Evolutionary conservation across 2,888 invertebrate genomes (phyloP).

Genomic region (Phymatocera aterrima): DNA sequence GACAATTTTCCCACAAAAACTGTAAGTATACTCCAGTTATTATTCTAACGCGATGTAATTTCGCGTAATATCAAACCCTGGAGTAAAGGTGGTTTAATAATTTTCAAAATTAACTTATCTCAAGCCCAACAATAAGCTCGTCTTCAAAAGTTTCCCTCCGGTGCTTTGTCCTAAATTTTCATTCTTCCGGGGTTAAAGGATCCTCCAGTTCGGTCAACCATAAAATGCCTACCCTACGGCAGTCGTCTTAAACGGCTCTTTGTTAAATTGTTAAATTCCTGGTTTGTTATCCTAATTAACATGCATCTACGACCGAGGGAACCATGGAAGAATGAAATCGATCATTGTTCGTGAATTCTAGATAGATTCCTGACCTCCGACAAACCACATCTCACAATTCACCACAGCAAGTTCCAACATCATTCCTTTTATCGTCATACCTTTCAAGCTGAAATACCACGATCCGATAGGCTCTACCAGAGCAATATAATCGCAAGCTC

Average conservation of each 20-base stretch:
- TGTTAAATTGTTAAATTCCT: neutral
- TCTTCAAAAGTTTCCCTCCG: neutral
- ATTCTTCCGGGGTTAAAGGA: constrained; percentile 11
- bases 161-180: constrained; percentile 14
- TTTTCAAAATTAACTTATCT: constrained; percentile 8
- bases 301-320: neutral
- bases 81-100: constrained; percentile 15
- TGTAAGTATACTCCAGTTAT: neutral
- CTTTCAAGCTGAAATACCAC: neutral
- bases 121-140: neutral
- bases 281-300: constrained; percentile 12
- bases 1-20: neutral
- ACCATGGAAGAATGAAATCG: neutral
- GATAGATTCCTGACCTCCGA: neutral
- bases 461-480: neutral
- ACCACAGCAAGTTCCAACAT: neutral
- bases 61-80: neutral
- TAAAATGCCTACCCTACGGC: neutral
- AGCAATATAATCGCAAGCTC: neutral
- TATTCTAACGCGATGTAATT: constrained; percentile 15
- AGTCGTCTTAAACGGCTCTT: neutral
- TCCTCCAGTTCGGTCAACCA: constrained; percentile 15
- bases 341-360: neutral
- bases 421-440: neutral
- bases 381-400: neutral